Conservation (phyloP, 2,113 vertebrate species). For the Rhynchopsitta pachyrhyncha region DNA sequence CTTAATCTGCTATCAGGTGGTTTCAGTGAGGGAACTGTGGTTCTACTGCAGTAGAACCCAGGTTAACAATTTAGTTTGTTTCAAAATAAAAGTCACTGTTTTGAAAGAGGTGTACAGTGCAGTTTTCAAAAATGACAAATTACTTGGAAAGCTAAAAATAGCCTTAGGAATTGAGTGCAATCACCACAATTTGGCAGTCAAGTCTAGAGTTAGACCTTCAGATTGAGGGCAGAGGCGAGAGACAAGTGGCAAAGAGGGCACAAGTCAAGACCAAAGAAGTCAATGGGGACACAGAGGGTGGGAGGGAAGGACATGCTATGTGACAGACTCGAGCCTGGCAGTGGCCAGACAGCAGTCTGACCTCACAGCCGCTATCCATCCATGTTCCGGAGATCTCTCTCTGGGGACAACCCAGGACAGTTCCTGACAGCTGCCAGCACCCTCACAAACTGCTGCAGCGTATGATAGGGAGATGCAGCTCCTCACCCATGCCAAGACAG, state of each 20-base stretch:
- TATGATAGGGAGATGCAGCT: not conserved
- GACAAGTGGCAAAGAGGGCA: not conserved
- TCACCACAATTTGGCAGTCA: not conserved
- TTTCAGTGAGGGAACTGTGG: not conserved
- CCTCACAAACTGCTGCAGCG: not conserved
- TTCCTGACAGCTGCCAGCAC: not conserved
- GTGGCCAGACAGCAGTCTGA: not conserved
- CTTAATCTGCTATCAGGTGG: not conserved
- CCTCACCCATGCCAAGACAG: fast-evolving
- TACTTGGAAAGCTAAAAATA: not conserved
- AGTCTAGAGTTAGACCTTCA: not conserved
- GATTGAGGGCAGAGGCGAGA: not conserved
- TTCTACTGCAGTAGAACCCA: not conserved
- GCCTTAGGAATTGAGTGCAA: not conserved
- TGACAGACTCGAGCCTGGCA: fast-evolving
- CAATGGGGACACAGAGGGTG: not conserved
- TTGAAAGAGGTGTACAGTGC: not conserved
- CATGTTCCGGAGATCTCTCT: not conserved
- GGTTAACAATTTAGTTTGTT: not conserved
- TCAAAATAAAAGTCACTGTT: not conserved
- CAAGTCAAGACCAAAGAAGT: not conserved
- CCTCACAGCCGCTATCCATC: not conserved
- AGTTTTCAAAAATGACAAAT: not conserved
- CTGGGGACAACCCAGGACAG: not conserved
- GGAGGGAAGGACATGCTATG: not conserved